Percentiles rank a stretch among this genome's conserved stretches.
phyloP scores from a whole-genome alignment of 2,888 invertebrate species.

The Metalampra italica region DNA sequence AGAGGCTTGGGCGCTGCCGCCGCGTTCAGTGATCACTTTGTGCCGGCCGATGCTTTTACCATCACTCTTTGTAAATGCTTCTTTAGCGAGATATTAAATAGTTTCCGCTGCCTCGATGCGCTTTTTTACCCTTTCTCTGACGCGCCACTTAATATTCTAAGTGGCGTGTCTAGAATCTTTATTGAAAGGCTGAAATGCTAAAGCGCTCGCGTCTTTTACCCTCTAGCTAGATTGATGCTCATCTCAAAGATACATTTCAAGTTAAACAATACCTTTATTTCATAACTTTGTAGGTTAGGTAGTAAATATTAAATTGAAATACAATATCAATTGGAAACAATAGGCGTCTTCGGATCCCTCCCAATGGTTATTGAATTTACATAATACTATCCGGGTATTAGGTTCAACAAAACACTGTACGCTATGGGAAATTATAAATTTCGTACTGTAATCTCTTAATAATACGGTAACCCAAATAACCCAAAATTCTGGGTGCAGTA shows the following conservation, averaged over 20 bases:
- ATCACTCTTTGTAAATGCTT: constrained; percentile 56
- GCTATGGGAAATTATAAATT: constrained; percentile 54
- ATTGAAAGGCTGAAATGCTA: constrained; percentile 23
- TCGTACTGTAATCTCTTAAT: constrained; percentile 57
- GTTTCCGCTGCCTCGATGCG: constrained; percentile 62
- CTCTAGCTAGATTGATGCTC: no score
- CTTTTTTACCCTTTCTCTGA: constrained; percentile 48
- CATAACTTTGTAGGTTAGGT: background rate
- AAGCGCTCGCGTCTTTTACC: background rate
- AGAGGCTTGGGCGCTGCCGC: constrained; percentile 6
- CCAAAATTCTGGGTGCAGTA: constrained; percentile 34
- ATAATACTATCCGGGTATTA: constrained; percentile 49
- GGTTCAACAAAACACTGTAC: constrained; percentile 38
- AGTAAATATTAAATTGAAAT: constrained; percentile 6
- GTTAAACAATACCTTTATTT: background rate
- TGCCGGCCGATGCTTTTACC: constrained; percentile 57
- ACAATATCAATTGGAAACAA: constrained; percentile 42
- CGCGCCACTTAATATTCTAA: no score
- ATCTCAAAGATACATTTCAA: background rate
- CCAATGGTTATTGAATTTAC: constrained; percentile 53
- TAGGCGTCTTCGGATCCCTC: constrained; percentile 29
- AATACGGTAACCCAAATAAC: constrained; percentile 38
- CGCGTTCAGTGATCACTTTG: constrained; percentile 48
- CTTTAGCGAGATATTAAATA: constrained; percentile 71
- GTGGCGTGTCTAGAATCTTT: constrained; percentile 31